These are phyloP conservation scores for Scomber colias DNA, from an alignment of 2,113 vertebrate genomes.

Conservation along the genomic window DNA sequence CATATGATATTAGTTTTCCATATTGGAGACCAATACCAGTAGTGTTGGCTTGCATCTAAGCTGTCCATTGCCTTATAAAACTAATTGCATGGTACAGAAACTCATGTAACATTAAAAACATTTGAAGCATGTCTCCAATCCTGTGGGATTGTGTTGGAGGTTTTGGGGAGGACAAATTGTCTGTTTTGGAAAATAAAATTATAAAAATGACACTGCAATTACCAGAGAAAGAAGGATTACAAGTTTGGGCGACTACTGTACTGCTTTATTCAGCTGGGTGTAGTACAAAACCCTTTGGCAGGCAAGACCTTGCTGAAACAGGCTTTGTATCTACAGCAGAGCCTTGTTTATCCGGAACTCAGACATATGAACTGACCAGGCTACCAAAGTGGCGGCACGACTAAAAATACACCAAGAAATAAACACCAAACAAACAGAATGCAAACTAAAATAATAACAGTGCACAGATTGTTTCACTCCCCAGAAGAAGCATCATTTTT, in stretches of 20 bases:
- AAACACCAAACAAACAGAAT: conserved; percentile 38
- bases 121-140: conserved; percentile 38
- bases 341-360: conserved; percentile 32
- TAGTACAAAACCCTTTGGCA: conserved; percentile 57
- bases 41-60: conserved; percentile 5
- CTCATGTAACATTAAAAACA: conserved; percentile 49
- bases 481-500: conserved; percentile 20
- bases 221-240: conserved; percentile 36
- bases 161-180: conserved; percentile 41
- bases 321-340: conserved; percentile 19
- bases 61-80: conserved; percentile 56
- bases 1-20: neutral
- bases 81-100: conserved; percentile 59
- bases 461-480: conserved; percentile 17
- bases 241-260: conserved; percentile 24
- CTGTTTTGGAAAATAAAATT: conserved; percentile 57
- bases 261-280: conserved; percentile 43
- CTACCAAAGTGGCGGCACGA: conserved; percentile 14
- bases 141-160: conserved; percentile 41
- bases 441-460: conserved; percentile 25
- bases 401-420: conserved; percentile 18
- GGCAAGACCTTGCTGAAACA: neutral
- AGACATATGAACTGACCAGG: conserved; percentile 37
- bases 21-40: conserved; percentile 7
- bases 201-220: conserved; percentile 59